Base-by-base conservation (phyloP, 2,888 invertebrate species). In the Quadriops clusia region DNA sequence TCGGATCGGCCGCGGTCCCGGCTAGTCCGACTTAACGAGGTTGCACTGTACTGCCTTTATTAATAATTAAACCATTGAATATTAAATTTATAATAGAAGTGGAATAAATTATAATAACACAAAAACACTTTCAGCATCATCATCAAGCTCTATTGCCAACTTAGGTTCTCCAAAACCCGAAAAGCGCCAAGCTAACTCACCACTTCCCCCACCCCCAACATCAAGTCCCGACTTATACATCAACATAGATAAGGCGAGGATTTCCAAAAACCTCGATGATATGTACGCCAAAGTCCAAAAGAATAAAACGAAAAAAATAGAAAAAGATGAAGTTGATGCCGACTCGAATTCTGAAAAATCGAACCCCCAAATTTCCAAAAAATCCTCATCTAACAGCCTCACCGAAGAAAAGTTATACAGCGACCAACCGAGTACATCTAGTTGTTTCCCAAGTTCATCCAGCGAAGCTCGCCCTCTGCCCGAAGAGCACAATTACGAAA, bases 261-360 rank as follows among this genome's bases (percentile, higher is more conserved):
- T 30, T 22, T 32, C 28, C 5, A 71, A 75, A 40, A 81, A 80
- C 43, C 61, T 86, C n/a, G 87, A 87, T 46, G 86, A 85, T 47
- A 82, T 89, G 77, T 89, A 89, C 56, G 87, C 87, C 2, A 89
- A 87, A 64, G 87, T 87, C 11, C 71, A 74, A 50, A 83, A 83
- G 53, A 77, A n/a, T n/a, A n/a, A n/a, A n/a, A n/a, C n/a, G n/a
- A 48, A 47, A 28, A 43, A 42, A 27, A 41, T 39, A n/a, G 18
- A 35, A 5, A 40, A 43, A n/a, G 24, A 32, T 8, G 48, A 32
- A 37, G 37, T 16, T 36, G 54, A 31, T 4, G 9, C 10, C n/a
- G n/a, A n/a, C n/a, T n/a, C n/a, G n/a, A n/a, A 73, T 54, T n/a
- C n/a, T n/a, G n/a, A n/a, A n/a, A n/a, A n/a, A n/a, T n/a, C n/a